These are phyloP conservation scores for Bombus polaris DNA, from an alignment of 1,140 invertebrate genomes.

Conservation along the genomic window DNA sequence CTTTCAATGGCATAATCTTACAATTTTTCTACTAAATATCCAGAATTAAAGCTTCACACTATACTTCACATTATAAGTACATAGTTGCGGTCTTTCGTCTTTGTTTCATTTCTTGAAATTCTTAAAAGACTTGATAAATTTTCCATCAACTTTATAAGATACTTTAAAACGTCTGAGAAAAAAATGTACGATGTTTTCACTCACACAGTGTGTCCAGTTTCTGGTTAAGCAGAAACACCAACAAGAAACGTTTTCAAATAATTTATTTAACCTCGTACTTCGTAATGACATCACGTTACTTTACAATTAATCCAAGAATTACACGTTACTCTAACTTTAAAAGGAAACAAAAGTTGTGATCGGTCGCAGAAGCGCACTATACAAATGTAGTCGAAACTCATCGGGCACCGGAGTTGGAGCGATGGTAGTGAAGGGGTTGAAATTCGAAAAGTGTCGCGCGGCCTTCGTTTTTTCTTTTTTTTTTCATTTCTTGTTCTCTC, in stretches of 20 bases:
- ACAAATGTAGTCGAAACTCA: slow-evolving; percentile 20
- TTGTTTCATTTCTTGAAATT: too few species aligned
- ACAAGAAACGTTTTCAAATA: slow-evolving; percentile 49
- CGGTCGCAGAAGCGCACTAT: slow-evolving; percentile 33
- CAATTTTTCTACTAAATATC: too few species aligned
- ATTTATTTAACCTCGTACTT: slow-evolving; percentile 60
- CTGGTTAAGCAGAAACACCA: slow-evolving; percentile 14
- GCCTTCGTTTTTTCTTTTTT: neutral
- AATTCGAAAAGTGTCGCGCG: neutral
- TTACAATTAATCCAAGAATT: slow-evolving; percentile 53
- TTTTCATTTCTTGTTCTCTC: neutral
- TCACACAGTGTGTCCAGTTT: neutral
- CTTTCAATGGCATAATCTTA: too few species aligned
- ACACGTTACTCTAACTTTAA: slow-evolving; percentile 9
- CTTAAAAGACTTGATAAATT: too few species aligned
- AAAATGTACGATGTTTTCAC: too few species aligned
- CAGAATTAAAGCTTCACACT: too few species aligned
- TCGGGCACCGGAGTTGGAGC: neutral
- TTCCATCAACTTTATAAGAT: too few species aligned
- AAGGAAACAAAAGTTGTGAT: slow-evolving; percentile 7
- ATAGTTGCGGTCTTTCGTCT: too few species aligned
- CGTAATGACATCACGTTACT: slow-evolving; percentile 35
- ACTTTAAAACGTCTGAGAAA: too few species aligned
- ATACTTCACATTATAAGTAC: too few species aligned
- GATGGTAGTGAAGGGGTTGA: neutral